These are phyloP conservation scores for Parazoanthus darwini DNA, from an alignment of 92 coral and sea anemone species.

Conservation along the genomic window DNA sequence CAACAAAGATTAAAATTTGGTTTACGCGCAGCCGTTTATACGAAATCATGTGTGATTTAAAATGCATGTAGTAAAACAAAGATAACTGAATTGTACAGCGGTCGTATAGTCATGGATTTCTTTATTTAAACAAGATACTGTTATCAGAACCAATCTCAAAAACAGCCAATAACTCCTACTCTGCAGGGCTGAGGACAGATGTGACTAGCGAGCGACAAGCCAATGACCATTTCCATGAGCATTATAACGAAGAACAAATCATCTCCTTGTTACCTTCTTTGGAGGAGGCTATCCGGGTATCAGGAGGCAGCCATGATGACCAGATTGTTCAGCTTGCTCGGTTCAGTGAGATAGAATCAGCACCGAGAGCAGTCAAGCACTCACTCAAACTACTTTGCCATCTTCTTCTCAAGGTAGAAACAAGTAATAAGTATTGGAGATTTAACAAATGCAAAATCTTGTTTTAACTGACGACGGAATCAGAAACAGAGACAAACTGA, in stretches of 20 bases:
- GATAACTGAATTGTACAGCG: too few species aligned
- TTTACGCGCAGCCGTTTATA: too few species aligned
- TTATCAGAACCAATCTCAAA: background rate
- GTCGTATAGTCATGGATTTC: too few species aligned
- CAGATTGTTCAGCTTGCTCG: conserved; percentile 11
- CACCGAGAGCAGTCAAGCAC: conserved; percentile 15
- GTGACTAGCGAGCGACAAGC: too few species aligned
- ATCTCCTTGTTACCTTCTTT: background rate
- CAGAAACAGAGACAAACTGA: too few species aligned
- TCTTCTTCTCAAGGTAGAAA: conserved; percentile 18
- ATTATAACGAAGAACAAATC: background rate
- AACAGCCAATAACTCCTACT: background rate
- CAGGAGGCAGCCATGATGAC: conserved; percentile 19
- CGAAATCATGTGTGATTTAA: too few species aligned
- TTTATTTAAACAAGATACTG: too few species aligned
- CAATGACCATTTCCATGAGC: background rate
- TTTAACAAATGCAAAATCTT: too few species aligned
- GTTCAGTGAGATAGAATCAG: background rate
- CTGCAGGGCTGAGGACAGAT: background rate
- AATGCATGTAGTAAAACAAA: too few species aligned
- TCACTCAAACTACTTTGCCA: background rate
- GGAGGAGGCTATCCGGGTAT: background rate
- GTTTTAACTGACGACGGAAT: too few species aligned
- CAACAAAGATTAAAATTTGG: too few species aligned
- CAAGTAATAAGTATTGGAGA: background rate